phyloP scores from a whole-genome alignment of 2,797 vertebrate species.

The Heliangelus exortis region DNA sequence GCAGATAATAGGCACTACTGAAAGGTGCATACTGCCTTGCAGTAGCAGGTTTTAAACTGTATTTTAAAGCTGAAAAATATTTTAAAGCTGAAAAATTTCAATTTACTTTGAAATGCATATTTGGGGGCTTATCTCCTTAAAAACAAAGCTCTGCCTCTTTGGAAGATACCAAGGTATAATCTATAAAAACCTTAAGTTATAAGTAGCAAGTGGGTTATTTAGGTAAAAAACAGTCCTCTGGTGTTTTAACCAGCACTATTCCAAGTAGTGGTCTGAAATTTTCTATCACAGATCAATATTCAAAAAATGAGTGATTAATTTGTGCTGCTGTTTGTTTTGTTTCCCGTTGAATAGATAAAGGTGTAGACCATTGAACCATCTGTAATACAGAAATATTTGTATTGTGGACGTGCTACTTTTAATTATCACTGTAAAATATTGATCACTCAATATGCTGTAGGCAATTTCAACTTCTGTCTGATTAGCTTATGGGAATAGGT shows the following conservation, averaged over 20 bases:
- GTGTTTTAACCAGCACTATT: neutral
- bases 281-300: neutral
- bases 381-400: neutral
- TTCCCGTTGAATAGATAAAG: neutral
- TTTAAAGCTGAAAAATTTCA: constrained; percentile 31
- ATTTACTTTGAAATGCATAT: neutral
- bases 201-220: neutral
- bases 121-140: neutral
- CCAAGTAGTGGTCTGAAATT: neutral
- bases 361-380: neutral
- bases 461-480: constrained; percentile 45
- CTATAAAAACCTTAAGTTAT: neutral
- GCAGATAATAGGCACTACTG: neutral
- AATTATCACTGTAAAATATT: constrained; percentile 26
- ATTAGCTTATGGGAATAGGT: constrained; percentile 35
- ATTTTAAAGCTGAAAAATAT: constrained; percentile 18
- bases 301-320: neutral
- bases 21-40: neutral
- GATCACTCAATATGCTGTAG: neutral
- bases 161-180: neutral
- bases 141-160: neutral
- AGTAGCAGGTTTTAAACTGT: neutral
- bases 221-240: neutral
- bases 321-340: neutral
- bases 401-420: neutral